phyloP scores from a whole-genome alignment of 2,113 vertebrate genomes.

The Rana temporaria region DNA sequence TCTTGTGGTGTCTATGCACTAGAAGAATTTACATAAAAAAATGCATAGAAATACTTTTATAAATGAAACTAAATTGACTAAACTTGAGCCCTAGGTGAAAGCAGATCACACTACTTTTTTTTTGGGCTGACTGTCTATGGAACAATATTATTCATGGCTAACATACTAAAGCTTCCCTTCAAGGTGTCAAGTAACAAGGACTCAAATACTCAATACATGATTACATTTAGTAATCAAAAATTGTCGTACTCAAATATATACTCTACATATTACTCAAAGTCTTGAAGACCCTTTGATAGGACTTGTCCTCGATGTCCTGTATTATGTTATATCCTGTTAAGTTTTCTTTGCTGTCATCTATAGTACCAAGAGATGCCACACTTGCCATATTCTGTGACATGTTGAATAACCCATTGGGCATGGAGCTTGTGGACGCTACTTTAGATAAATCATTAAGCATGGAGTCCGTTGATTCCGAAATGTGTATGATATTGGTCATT shows the following conservation, averaged over 20 bases:
- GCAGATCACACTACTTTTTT: no score
- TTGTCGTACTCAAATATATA: constrained; percentile 59
- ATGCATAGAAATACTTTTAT: no score
- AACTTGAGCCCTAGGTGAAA: no score
- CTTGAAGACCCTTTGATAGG: constrained; percentile 70
- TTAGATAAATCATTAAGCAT: constrained; percentile 68
- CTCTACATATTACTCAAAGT: constrained; percentile 69
- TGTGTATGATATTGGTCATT: not conserved
- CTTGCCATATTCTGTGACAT: constrained; percentile 29
- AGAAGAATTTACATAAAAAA: no score
- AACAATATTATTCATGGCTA: not conserved
- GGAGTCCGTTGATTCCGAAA: constrained; percentile 50
- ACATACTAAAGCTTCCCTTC: not conserved
- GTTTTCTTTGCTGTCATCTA: constrained; percentile 69
- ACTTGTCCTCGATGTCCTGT: constrained; percentile 52
- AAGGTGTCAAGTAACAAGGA: not conserved
- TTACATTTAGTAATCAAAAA: not conserved
- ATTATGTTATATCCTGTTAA: constrained; percentile 59
- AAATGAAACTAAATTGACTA: no score
- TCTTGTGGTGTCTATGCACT: no score
- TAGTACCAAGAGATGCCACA: constrained; percentile 64
- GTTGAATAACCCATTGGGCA: constrained; percentile 12
- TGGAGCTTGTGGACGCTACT: not conserved
- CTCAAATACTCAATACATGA: not conserved
- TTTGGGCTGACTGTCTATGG: no score